Conservation (phyloP, 2,113 vertebrate species). For the Bujurquina vittata region DNA sequence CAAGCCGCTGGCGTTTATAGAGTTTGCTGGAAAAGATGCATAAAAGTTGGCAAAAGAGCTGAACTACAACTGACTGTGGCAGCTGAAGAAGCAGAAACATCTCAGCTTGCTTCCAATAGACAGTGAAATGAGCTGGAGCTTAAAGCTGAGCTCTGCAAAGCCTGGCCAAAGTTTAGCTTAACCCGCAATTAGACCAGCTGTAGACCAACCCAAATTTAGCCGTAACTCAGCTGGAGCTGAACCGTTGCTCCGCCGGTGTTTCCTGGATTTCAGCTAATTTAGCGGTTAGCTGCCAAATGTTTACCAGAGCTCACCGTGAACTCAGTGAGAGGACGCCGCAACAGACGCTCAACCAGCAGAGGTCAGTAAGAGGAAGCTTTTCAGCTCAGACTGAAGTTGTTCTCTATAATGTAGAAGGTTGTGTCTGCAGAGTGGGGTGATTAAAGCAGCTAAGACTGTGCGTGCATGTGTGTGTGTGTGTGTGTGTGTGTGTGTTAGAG, state of each 20-base stretch:
- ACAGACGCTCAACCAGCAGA: constrained; percentile 7
- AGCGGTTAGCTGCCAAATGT: neutral
- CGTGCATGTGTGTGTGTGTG: constrained; percentile 22
- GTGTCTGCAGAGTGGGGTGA: constrained; percentile 24
- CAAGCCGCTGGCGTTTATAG: neutral
- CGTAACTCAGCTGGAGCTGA: accelerated
- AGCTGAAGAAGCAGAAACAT: no score
- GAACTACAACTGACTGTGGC: neutral
- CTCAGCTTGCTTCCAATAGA: no score
- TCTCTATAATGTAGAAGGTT: constrained; percentile 11
- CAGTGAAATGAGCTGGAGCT: neutral
- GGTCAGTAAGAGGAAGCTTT: neutral
- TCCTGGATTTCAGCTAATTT: neutral
- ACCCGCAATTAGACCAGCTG: neutral
- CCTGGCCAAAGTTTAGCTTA: neutral
- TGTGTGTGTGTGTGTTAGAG: neutral
- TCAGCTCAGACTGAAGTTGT: neutral
- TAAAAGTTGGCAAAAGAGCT: neutral
- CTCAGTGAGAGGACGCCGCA: neutral
- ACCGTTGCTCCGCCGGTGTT: no score
- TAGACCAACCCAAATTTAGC: neutral
- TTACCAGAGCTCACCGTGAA: neutral
- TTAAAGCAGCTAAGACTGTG: constrained; percentile 8
- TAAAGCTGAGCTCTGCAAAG: neutral
- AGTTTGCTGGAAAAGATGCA: neutral